phyloP scores from a whole-genome alignment of 2,113 vertebrate genomes.

The Myotis lucifugus region DNA sequence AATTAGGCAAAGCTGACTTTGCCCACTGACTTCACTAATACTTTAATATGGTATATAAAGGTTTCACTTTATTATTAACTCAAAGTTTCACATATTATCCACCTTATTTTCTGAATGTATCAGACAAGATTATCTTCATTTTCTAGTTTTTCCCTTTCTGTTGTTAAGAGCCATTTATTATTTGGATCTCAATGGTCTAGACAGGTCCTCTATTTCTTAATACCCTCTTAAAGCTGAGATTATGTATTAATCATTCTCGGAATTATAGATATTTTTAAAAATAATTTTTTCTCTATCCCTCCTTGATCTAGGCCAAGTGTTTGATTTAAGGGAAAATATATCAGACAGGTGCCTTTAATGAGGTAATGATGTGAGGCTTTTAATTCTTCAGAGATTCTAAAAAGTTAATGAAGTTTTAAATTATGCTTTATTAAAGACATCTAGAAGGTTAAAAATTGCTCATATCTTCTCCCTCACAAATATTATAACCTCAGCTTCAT shows the following conservation, averaged over 20 bases:
- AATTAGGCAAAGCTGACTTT: constrained; percentile 21
- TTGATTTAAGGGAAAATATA: constrained; percentile 32
- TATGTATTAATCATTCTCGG: constrained; percentile 4
- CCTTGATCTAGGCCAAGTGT: constrained; percentile 37
- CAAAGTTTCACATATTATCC: background rate
- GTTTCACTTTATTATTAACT: background rate
- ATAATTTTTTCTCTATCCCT: constrained; percentile 21
- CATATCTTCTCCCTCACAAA: background rate
- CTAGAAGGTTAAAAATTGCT: constrained; percentile 4
- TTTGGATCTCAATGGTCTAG: background rate
- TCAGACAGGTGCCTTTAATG: background rate
- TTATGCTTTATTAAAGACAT: background rate
- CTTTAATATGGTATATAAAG: background rate
- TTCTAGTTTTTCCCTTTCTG: constrained; percentile 20
- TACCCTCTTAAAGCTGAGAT: constrained; percentile 30
- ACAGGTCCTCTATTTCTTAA: background rate
- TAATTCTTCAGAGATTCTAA: constrained; percentile 12
- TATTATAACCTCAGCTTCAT: background rate
- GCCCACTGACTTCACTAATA: background rate
- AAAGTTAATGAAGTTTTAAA: constrained; percentile 49
- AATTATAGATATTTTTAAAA: background rate
- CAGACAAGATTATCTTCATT: constrained; percentile 32
- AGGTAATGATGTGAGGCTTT: background rate
- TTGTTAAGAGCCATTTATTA: constrained; percentile 41
- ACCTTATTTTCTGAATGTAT: constrained; percentile 27